Evolutionary conservation across 2,113 vertebrate species (phyloP).

Genomic region (Melanerpes formicivorus): DNA sequence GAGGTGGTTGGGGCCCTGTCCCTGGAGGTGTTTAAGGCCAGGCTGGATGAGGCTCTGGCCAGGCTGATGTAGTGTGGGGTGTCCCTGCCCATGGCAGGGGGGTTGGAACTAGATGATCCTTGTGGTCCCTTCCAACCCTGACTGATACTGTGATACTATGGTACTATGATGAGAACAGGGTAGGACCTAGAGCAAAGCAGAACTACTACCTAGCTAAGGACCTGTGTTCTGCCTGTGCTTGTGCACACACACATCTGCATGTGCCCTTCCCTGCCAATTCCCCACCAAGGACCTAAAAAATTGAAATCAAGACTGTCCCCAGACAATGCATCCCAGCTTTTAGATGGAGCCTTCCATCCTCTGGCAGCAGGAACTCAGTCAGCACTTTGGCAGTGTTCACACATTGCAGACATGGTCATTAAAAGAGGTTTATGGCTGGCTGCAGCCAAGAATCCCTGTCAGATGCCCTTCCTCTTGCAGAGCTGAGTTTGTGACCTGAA

Average conservation of each 20-base stretch:
- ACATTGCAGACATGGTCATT: background rate
- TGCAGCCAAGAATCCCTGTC: background rate
- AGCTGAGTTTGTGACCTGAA: background rate
- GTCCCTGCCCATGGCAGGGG: too few species aligned
- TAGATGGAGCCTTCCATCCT: background rate
- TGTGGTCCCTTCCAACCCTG: too few species aligned
- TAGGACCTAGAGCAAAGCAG: background rate
- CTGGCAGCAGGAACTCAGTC: background rate
- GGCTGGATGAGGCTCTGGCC: too few species aligned
- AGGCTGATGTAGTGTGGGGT: too few species aligned
- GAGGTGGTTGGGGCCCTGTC: too few species aligned
- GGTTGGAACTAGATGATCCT: too few species aligned
- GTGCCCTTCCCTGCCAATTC: background rate
- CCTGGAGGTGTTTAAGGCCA: too few species aligned
- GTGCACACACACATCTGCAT: background rate
- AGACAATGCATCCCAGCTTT: background rate
- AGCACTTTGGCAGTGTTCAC: background rate
- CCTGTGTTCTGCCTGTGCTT: background rate
- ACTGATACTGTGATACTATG: too few species aligned
- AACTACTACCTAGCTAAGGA: background rate
- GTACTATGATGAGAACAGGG: background rate
- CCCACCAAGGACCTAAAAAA: background rate
- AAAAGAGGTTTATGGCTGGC: background rate
- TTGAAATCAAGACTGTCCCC: background rate
- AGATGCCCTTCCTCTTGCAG: slow-evolving; percentile 6